Conservation (phyloP, 2,797 vertebrate genomes). For the Furcifer pardalis region DNA sequence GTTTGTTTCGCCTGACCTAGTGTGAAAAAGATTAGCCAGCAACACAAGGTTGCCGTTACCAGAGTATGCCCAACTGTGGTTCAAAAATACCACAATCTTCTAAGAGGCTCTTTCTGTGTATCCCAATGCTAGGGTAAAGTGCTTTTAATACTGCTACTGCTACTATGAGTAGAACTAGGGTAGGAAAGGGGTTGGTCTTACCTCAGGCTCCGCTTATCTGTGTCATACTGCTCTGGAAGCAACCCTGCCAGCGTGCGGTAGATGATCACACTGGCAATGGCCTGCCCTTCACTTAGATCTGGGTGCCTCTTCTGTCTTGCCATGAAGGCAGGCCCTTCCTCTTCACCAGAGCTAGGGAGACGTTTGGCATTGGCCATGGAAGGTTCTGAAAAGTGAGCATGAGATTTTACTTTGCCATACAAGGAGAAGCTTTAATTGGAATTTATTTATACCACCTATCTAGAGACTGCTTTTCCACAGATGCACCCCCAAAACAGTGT, state of each 20-base stretch:
- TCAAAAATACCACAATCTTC: no score
- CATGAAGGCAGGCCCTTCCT: slow-evolving; percentile 73
- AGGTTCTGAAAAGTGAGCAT: slow-evolving; percentile 43
- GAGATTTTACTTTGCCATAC: neutral
- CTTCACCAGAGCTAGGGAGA: slow-evolving; percentile 34
- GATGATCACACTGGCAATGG: slow-evolving; percentile 91
- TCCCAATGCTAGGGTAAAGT: no score
- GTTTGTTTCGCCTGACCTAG: no score
- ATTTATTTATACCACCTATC: neutral
- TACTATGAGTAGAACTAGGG: no score
- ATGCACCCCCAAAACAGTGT: neutral
- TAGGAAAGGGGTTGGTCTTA: slow-evolving; percentile 50
- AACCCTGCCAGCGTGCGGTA: slow-evolving; percentile 91
- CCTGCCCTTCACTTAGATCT: slow-evolving; percentile 80
- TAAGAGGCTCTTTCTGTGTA: no score
- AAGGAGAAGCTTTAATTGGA: neutral
- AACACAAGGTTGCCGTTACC: no score
- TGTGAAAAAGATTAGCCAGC: no score
- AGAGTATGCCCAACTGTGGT: no score
- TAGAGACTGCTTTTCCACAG: neutral
- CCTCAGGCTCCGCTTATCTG: slow-evolving; percentile 94
- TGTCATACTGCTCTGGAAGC: slow-evolving; percentile 90
- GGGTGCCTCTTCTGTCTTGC: slow-evolving; percentile 84
- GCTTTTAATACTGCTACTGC: no score
- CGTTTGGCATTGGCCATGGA: slow-evolving; percentile 25